phyloP scores from a whole-genome alignment of 2,113 vertebrate genomes.

The Corapipo altera region DNA sequence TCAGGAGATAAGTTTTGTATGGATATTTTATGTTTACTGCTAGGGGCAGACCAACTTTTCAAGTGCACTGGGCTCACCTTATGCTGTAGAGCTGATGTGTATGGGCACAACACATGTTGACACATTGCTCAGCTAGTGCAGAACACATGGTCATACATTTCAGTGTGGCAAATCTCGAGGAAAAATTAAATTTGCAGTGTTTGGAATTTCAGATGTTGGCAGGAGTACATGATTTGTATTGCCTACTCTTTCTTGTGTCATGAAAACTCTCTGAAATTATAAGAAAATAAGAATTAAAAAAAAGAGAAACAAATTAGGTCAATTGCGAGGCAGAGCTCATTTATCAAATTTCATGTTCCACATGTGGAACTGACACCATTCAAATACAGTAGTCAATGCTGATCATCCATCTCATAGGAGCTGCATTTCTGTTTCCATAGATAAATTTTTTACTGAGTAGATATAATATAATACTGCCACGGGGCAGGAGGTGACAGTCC shows the following conservation, averaged over 20 bases:
- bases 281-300: background rate
- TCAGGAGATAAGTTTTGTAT: background rate
- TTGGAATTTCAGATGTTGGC: background rate
- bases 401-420: rapidly evolving
- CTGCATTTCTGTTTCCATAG: background rate
- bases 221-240: background rate
- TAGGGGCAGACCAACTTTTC: background rate
- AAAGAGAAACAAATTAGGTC: background rate
- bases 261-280: background rate
- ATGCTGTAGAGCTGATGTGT: background rate
- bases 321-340: background rate
- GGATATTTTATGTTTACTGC: background rate
- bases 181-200: background rate
- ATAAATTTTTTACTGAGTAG: background rate
- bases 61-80: background rate
- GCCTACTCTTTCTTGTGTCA: background rate
- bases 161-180: background rate
- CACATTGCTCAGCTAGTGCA: background rate
- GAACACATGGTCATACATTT: background rate
- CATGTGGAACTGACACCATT: background rate
- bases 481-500: background rate
- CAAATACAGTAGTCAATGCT: background rate
- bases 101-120: background rate
- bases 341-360: background rate
- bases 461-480: background rate